A percentile compares a stretch with the other conserved stretches of the same genome.
phyloP scores from a whole-genome alignment of 1,140 invertebrate species.

The Arion vulgaris region DNA sequence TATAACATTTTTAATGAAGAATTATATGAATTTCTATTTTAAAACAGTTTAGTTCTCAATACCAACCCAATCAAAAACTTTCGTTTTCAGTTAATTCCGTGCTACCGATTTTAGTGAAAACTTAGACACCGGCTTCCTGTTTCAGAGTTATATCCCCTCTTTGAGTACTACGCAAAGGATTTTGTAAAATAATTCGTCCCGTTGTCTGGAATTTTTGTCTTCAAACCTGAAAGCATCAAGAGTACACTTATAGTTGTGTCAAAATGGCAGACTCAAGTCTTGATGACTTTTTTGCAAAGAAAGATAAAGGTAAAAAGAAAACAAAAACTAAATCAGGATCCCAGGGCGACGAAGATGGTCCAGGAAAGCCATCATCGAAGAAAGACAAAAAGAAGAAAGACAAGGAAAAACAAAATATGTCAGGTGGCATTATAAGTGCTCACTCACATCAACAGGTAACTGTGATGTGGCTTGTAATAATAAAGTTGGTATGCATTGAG shows the following conservation, averaged over 20 bases:
- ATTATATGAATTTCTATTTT: too few species aligned
- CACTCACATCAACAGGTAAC: background rate
- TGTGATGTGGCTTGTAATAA: background rate
- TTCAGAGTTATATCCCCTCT: background rate
- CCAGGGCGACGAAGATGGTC: slow-evolving; percentile 49
- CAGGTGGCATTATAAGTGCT: background rate
- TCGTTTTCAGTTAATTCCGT: too few species aligned
- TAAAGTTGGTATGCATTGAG: background rate
- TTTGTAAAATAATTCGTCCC: background rate
- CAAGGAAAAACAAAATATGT: slow-evolving; percentile 8
- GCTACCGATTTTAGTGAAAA: too few species aligned
- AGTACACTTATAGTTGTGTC: background rate
- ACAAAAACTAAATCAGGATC: slow-evolving; percentile 55
- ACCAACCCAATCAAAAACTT: too few species aligned
- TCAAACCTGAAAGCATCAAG: background rate
- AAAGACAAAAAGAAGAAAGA: slow-evolving; percentile 62
- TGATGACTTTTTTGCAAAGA: slow-evolving; percentile 70
- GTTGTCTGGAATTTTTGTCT: background rate
- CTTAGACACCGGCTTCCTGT: background rate
- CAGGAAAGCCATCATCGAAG: slow-evolving; percentile 51
- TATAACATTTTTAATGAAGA: too few species aligned
- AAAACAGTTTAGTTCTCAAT: too few species aligned
- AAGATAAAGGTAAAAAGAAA: slow-evolving; percentile 70
- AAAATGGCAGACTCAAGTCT: slow-evolving; percentile 55
- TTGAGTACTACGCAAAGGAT: background rate